Evolutionary conservation across 2,113 vertebrate species (phyloP).

Genomic region (Nesospiza acunhae): DNA sequence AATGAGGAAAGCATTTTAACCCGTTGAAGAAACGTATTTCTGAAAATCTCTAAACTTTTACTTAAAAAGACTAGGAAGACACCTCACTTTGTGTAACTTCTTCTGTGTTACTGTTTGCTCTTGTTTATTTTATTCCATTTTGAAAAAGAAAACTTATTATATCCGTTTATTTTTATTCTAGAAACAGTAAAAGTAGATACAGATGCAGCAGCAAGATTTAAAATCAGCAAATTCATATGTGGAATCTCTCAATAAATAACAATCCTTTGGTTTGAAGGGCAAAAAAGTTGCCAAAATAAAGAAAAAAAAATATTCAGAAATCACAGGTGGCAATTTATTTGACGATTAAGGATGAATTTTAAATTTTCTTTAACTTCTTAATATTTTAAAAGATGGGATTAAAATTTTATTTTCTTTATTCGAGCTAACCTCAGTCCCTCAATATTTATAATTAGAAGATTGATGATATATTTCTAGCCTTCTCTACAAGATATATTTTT

Average conservation of each 20-base stretch:
- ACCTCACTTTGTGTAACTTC: neutral
- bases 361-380: neutral
- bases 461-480: neutral
- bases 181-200: neutral
- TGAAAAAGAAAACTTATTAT: neutral
- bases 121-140: neutral
- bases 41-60: neutral
- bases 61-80: neutral
- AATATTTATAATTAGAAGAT: neutral
- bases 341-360: neutral
- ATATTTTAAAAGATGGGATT: neutral
- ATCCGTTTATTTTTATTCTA: neutral
- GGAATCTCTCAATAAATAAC: neutral
- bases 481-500: neutral
- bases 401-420: neutral
- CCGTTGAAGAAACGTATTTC: neutral
- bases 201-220: neutral
- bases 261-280: neutral
- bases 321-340: neutral
- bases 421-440: neutral
- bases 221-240: neutral
- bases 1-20: conserved; percentile 9
- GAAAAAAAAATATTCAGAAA: neutral
- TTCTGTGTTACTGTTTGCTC: neutral
- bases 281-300: neutral